Evolutionary conservation across 2,797 vertebrate genomes (phyloP).

Genomic region (Novumbra hubbsi): DNA sequence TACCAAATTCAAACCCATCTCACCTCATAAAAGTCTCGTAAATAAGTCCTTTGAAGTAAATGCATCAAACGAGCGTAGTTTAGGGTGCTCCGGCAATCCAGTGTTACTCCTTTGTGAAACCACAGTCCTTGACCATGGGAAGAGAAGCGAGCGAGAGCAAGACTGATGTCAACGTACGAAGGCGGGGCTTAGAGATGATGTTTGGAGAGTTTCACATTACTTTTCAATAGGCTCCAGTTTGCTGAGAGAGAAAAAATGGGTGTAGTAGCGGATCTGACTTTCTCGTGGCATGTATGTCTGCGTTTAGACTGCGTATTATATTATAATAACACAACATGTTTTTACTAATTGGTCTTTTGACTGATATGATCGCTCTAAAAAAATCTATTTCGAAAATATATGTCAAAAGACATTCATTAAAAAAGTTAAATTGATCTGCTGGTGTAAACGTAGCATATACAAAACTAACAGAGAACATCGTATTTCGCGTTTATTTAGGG

Average conservation of each 20-base stretch:
- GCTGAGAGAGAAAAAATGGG: not conserved
- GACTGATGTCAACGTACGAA: conserved; percentile 59
- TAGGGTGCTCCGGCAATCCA: conserved; percentile 23
- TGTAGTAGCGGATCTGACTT: too few relatives aligned
- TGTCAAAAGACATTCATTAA: too few relatives aligned
- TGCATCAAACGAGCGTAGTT: conserved; percentile 10
- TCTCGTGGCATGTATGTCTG: too few relatives aligned
- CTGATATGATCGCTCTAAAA: too few relatives aligned
- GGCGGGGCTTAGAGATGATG: conserved; percentile 45
- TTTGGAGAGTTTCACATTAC: not conserved
- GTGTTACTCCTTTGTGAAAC: conserved; percentile 24
- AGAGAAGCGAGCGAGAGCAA: conserved; percentile 15
- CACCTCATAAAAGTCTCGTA: conserved; percentile 33
- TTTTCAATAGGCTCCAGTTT: not conserved
- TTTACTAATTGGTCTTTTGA: too few relatives aligned
- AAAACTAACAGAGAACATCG: too few relatives aligned
- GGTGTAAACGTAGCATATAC: too few relatives aligned
- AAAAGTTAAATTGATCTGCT: too few relatives aligned
- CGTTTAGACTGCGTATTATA: too few relatives aligned
- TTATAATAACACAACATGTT: too few relatives aligned
- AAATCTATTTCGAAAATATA: too few relatives aligned
- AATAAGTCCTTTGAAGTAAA: conserved; percentile 12
- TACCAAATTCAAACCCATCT: not conserved
- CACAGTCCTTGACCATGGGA: conserved; percentile 32
- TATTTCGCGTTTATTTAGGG: too few relatives aligned